phyloP scores from a whole-genome alignment of 1,140 invertebrate genomes.

The Brachionus rubens region DNA sequence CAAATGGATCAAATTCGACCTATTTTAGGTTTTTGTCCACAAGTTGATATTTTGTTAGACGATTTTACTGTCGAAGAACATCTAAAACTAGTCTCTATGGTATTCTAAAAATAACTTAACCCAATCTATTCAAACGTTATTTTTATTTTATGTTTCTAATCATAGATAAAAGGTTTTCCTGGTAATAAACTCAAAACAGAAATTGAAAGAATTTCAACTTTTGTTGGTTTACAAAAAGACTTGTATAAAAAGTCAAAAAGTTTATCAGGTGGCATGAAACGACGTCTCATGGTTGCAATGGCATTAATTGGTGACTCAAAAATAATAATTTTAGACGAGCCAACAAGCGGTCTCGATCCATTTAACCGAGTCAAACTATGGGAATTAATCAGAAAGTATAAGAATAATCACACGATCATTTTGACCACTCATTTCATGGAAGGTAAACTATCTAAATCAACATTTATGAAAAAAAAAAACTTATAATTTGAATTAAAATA shows the following conservation, averaged over 20 bases:
- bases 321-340: constrained; percentile 65
- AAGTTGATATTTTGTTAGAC: constrained; percentile 88
- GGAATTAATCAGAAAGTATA: constrained; percentile 65
- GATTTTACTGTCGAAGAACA: constrained; percentile 86
- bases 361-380: constrained; percentile 81
- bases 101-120: constrained; percentile 47
- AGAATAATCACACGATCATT: constrained; percentile 44
- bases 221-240: constrained; percentile 66
- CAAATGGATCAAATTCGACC: constrained; percentile 64
- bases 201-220: constrained; percentile 60
- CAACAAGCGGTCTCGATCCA: constrained; percentile 91
- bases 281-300: constrained; percentile 62
- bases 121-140: background rate
- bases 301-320: constrained; percentile 62
- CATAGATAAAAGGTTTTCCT: constrained; percentile 68
- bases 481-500: background rate
- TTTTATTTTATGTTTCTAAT: constrained; percentile 47
- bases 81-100: constrained; percentile 74
- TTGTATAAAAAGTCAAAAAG: constrained; percentile 68
- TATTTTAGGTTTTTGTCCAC: constrained; percentile 82
- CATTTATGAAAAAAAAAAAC: background rate
- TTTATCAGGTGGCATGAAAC: constrained; percentile 63
- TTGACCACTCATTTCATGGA: constrained; percentile 53
- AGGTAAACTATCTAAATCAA: constrained; percentile 60
- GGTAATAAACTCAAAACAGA: constrained; percentile 63